phyloP scores from a whole-genome alignment of 2,888 invertebrate genomes.

The Coelopa pilipes region DNA sequence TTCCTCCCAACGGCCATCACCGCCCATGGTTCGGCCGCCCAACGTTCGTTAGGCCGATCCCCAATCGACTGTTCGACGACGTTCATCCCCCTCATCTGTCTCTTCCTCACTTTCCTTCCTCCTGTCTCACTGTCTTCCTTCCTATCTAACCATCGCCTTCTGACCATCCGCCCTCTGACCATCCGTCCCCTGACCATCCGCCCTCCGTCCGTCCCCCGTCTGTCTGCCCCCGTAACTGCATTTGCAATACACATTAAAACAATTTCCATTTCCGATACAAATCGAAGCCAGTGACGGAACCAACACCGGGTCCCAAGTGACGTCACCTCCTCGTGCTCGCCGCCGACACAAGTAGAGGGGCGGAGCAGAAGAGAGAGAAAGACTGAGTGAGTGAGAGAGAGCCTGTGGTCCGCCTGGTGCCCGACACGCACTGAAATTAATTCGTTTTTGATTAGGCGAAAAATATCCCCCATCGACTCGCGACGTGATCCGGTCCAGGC shows the following conservation, averaged over 20 bases:
- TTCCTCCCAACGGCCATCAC: no score
- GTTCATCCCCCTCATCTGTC: background rate
- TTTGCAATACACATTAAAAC: conserved; percentile 29
- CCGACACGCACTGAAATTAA: conserved; percentile 25
- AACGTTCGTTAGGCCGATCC: no score
- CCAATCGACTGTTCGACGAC: background rate
- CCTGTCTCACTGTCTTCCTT: no score
- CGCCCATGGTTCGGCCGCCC: no score
- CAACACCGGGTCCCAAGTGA: background rate
- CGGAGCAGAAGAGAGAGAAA: no score
- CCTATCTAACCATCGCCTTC: background rate
- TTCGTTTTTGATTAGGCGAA: conserved; percentile 34
- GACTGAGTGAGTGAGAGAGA: no score
- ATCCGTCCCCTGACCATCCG: background rate
- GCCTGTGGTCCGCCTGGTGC: background rate
- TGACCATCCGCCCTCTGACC: background rate
- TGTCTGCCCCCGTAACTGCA: conserved; percentile 3
- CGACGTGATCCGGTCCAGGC: no score
- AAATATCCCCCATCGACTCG: conserved; percentile 8
- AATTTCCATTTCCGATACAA: conserved; percentile 31
- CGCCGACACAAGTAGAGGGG: no score
- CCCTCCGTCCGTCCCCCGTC: conserved; percentile 1
- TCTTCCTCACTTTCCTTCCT: background rate
- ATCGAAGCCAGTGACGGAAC: background rate
- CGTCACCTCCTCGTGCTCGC: no score